phyloP scores from a whole-genome alignment of 1,140 invertebrate genomes.

The Yoshiicerus persimilis region DNA sequence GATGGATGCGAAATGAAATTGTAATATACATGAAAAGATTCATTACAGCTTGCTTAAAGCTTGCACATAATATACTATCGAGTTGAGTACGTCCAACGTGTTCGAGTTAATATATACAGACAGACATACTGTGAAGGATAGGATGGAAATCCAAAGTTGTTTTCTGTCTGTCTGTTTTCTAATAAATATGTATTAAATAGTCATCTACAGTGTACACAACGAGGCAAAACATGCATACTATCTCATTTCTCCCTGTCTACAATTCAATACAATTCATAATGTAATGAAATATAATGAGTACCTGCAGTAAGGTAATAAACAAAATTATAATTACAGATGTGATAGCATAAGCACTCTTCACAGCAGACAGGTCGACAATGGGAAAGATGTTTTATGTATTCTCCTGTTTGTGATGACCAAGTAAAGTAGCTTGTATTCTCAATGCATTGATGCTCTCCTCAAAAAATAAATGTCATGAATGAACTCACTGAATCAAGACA shows the following conservation, averaged over 20 bases:
- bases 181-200: neutral
- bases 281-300: slow-evolving; percentile 10
- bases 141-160: neutral
- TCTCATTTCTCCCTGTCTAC: neutral
- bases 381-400: slow-evolving; percentile 3
- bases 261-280: slow-evolving; percentile 2
- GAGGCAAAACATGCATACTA: neutral
- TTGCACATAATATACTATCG: neutral
- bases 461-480: slow-evolving; percentile 9
- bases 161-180: neutral
- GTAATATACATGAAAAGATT: neutral
- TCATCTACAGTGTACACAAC: neutral
- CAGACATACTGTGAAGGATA: neutral
- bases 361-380: neutral
- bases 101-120: neutral
- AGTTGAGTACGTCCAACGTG: neutral
- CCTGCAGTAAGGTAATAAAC: slow-evolving; percentile 11
- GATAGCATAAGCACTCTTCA: neutral
- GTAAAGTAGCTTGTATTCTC: neutral
- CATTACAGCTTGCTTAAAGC: neutral
- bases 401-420: neutral
- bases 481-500: neutral
- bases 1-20: slow-evolving; percentile 11
- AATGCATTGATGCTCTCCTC: neutral
- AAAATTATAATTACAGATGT: slow-evolving; percentile 15